Evolutionary conservation across 1,140 invertebrate genomes (phyloP).

Genomic region (Thereuonema tuberculata): DNA sequence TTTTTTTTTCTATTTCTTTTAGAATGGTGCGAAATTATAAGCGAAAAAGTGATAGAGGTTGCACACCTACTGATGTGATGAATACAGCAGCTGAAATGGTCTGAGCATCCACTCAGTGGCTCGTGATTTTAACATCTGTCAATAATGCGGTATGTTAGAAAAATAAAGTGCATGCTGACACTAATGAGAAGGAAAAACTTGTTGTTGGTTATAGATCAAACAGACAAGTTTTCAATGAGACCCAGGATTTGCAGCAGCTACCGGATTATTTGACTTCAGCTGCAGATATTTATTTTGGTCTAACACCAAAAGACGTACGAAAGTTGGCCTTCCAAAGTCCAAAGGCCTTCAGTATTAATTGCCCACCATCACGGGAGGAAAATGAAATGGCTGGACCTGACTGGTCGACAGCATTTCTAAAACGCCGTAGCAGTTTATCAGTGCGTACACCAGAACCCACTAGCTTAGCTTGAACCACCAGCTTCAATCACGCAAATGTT

Average conservation of each 20-base stretch:
- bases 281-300: background rate
- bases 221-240: slow-evolving; percentile 20
- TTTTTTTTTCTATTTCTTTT: too few relatives aligned
- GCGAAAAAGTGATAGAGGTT: too few relatives aligned
- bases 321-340: background rate
- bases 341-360: background rate
- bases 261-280: background rate
- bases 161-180: background rate
- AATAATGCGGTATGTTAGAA: background rate
- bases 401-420: background rate
- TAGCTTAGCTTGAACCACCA: background rate
- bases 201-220: slow-evolving; percentile 20
- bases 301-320: background rate
- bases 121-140: too few relatives aligned
- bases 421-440: background rate
- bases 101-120: too few relatives aligned
- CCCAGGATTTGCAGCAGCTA: slow-evolving; percentile 19
- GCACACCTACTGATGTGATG: too few relatives aligned
- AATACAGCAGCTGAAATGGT: too few relatives aligned
- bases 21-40: too few relatives aligned
- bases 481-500: background rate
- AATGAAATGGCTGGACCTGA: background rate
- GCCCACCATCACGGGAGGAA: background rate
- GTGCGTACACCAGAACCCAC: background rate
- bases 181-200: background rate